Evolutionary conservation across 1,140 invertebrate genomes (phyloP), one percentile per base, ranked within the genome.

Genomic region (Stenopsyche tienmushanensis): DNA sequence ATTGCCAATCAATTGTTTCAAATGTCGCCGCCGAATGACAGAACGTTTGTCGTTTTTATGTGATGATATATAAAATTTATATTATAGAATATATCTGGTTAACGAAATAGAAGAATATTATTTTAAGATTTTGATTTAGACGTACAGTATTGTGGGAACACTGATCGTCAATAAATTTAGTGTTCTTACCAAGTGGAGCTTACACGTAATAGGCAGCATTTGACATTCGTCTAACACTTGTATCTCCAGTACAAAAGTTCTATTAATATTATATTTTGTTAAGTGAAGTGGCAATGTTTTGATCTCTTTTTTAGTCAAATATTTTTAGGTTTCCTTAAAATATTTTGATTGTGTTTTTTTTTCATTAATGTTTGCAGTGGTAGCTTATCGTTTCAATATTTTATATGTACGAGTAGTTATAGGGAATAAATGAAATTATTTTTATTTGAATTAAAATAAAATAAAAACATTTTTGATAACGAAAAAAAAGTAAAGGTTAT

Each of bases 281-380:
- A 70, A 64, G 68, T 49, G 25, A 70, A 66, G 84, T 86, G 85
- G 85, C 86, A 87, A 86, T 86, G 84, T 85, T 85, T 86, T 86
- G 86, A 87, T 87, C 85, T 83, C 82, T 87, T 80, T 85, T 84
- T 85, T 87, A 86, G 84, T 86, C 84, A 86, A 80, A 82, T 81
- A 81, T 82, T 77, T 75, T 80, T 77, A 78, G 79, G 76, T 77
- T 74, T 77, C 77, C 68, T 70, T 66, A n/a, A 66, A 70, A 70
- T 70, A 70, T 70, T 66, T 70, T 70, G 68, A 70, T 73, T 71
- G 71, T 73, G 72, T 71, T 67, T 71, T 72, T 73, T 71, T 70
- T 75, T 72, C 65, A 70, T 71, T 73, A 73, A 73, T 73, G 73
- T 64, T 67, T 70, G 67, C 63, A 70, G 63, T 73, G 74, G 72